These are phyloP conservation scores for Augiades crinisus DNA, from an alignment of 2,888 invertebrate genomes.

Conservation along the genomic window DNA sequence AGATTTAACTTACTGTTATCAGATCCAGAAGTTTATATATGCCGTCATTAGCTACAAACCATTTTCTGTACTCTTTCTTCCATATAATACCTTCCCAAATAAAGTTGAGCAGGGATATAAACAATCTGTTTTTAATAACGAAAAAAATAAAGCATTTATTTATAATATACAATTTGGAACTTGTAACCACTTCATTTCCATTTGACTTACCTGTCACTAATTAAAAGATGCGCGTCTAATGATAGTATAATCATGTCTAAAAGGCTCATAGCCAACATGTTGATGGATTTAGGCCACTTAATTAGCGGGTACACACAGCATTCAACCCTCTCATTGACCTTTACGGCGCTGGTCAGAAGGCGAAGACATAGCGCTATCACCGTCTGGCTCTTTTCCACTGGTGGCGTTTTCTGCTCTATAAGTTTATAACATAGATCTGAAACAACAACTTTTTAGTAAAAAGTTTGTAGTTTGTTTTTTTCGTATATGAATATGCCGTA, in stretches of 20 bases:
- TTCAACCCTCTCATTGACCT: slow-evolving; percentile 29
- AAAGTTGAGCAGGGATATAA: slow-evolving; percentile 60
- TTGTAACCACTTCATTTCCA: background rate
- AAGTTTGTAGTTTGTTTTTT: no score
- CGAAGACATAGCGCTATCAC: slow-evolving; percentile 50
- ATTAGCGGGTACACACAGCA: slow-evolving; percentile 58
- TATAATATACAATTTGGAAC: no score
- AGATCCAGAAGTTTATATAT: slow-evolving; percentile 65
- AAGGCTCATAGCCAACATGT: slow-evolving; percentile 45
- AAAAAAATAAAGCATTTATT: no score
- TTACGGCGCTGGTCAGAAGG: slow-evolving; percentile 48
- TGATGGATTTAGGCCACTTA: slow-evolving; percentile 52
- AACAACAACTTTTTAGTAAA: no score
- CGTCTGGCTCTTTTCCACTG: slow-evolving; percentile 56
- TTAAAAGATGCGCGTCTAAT: slow-evolving; percentile 48
- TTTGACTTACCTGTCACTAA: slow-evolving; percentile 53
- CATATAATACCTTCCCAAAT: slow-evolving; percentile 68
- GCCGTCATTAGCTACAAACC: slow-evolving; percentile 55
- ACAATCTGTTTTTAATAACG: slow-evolving; percentile 48
- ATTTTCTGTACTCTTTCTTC: slow-evolving; percentile 49
- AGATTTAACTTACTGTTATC: slow-evolving; percentile 51
- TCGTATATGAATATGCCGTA: no score
- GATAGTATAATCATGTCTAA: slow-evolving; percentile 46
- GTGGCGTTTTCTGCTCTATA: slow-evolving; percentile 51
- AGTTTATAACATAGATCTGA: slow-evolving; percentile 58